Evolutionary conservation across 2,797 vertebrate genomes (phyloP).

Genomic region (Catamblyrhynchus diadema): DNA sequence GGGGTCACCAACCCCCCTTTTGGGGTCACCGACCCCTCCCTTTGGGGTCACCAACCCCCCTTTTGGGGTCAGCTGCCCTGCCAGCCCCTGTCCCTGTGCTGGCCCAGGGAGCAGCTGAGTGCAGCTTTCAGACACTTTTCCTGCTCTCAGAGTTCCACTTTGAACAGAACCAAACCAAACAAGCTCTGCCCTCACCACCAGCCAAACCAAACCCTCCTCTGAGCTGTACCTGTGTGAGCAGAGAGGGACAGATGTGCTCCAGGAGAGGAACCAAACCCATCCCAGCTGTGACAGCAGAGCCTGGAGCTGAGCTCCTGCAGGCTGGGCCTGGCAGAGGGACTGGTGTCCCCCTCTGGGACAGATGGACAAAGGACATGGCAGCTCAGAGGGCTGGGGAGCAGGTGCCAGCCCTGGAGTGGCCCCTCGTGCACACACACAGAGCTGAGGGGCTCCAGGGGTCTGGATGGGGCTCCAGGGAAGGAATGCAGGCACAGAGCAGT

Average conservation of each 20-base stretch:
- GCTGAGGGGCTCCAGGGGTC: too few relatives aligned
- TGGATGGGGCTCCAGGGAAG: too few relatives aligned
- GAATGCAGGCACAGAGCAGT: background rate
- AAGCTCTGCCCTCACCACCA: background rate
- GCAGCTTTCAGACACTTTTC: background rate
- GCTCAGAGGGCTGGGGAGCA: background rate
- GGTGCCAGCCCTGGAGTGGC: background rate
- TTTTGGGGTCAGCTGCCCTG: background rate
- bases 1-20: background rate
- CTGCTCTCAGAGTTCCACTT: background rate
- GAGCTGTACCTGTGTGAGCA: background rate
- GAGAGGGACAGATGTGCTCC: background rate
- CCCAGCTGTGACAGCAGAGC: background rate
- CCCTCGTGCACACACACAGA: rapidly evolving
- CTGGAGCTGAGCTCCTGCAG: background rate
- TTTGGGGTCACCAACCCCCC: background rate
- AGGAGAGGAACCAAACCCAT: background rate
- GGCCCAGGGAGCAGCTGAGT: background rate
- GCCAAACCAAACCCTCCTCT: background rate
- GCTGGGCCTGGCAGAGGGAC: background rate
- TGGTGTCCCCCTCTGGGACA: background rate
- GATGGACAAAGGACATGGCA: background rate
- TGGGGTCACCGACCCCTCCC: too few relatives aligned
- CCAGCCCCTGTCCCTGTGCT: rapidly evolving
- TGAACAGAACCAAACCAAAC: background rate